Evolutionary conservation across 2,888 invertebrate species (phyloP).

Genomic region (Thecocarcelia acutangulata): DNA sequence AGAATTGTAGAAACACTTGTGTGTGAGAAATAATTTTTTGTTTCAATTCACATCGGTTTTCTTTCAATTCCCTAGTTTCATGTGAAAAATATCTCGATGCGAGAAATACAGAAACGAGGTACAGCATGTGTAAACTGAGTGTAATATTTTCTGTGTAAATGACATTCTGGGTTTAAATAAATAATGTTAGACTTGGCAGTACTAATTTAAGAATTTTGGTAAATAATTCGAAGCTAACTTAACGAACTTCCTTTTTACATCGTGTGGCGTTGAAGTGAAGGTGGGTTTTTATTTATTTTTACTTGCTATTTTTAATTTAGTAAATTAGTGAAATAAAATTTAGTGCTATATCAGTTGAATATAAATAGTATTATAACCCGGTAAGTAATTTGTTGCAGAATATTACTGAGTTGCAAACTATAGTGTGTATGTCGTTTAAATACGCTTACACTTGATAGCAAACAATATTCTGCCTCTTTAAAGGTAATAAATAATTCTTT

Average conservation of each 20-base stretch:
- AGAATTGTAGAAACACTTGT: too few relatives aligned
- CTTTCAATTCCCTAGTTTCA: too few relatives aligned
- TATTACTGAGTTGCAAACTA: neutral
- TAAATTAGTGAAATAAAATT: too few relatives aligned
- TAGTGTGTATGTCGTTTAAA: neutral
- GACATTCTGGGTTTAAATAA: too few relatives aligned
- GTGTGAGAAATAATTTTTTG: too few relatives aligned
- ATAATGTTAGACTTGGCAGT: conserved; percentile 6
- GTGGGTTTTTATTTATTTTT: conserved; percentile 64
- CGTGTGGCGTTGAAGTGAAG: conserved; percentile 71
- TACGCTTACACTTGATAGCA: conserved; percentile 3
- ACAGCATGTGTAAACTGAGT: too few relatives aligned
- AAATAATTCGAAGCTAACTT: conserved; percentile 46
- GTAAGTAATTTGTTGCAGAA: neutral
- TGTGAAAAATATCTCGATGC: too few relatives aligned
- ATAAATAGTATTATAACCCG: neutral
- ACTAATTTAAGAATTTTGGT: neutral
- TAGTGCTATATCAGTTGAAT: too few relatives aligned
- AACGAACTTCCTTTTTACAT: conserved; percentile 72
- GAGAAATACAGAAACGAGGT: too few relatives aligned
- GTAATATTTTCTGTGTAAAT: too few relatives aligned
- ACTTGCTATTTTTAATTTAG: neutral
- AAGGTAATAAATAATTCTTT: conserved; percentile 63
- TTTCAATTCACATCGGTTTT: too few relatives aligned
- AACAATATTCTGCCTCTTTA: conserved; percentile 70